Evolutionary conservation across 1,140 invertebrate species (phyloP), one percentile per base, ranked within the genome.

Genomic region (Temnothorax nylanderi): DNA sequence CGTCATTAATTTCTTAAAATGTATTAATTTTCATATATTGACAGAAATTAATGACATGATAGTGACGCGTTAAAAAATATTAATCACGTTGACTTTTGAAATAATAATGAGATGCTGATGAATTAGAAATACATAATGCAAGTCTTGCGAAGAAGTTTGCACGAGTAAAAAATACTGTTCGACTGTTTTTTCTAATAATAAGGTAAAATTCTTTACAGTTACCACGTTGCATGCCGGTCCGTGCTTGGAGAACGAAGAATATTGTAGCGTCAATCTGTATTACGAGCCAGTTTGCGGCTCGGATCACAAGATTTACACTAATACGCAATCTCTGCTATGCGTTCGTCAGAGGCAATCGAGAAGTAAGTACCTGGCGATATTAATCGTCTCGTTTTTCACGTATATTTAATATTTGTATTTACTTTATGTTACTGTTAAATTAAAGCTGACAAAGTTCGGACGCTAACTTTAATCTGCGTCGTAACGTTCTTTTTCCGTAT

Each of bases 221-320:
- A 60, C 72, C 4, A 67, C 89, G 2, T 58, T 78, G n/a, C 80
- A 92, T 85, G 32, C 49, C 37, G 92, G 92, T 41, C n/a, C 71
- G 0, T 93, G 93, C 69, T 64, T 47, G 37, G 58, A 32, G 6
- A 87, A 67, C 1, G 47, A 76, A 21, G 49, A 78, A 11, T 71
- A 87, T 3, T 93, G 91, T 47, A 86, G 89, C n/a, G 85, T 81
- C 18, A 89, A 92, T 84, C 76, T 91, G 62, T 74, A 92, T 87
- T 94, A 93, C 41, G n/a, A 80, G 8, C 93, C 92, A 0, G 88
- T 94, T 11, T 95, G 94, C 71, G 93, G 92, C 4, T 89, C 75
- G 34, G 93, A 94, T 85, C 88, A 90, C 13, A 78, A 88, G 6
- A 94, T 94, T 7, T 94, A 94, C 69, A 88, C 90, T 26, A 94